A percentile compares a stretch with the other conserved stretches of the same genome.
Evolutionary conservation across 1,140 invertebrate genomes (phyloP).

Genomic region (Lineus longissimus): DNA sequence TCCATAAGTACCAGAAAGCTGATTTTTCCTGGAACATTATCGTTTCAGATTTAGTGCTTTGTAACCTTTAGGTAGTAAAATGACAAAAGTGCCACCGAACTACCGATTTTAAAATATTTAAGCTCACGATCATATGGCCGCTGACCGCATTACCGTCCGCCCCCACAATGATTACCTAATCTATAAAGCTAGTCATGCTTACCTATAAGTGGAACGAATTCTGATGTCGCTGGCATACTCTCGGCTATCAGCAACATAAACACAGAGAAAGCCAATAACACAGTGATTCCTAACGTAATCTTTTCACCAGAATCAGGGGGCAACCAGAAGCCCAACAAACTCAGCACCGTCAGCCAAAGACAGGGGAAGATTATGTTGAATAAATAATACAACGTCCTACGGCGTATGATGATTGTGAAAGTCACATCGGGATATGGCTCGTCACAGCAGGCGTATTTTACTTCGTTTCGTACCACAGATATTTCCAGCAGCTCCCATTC

Average conservation of each 20-base stretch:
- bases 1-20: too few relatives aligned
- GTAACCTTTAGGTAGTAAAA: too few relatives aligned
- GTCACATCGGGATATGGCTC: conserved; percentile 62
- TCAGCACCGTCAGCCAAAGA: conserved; percentile 61
- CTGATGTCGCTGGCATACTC: conserved; percentile 63
- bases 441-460: conserved; percentile 56
- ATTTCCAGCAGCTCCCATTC: conserved; percentile 62
- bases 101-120: too few relatives aligned
- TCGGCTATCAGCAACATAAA: conserved; percentile 64
- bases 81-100: too few relatives aligned
- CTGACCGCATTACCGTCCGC: too few relatives aligned
- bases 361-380: conserved; percentile 64
- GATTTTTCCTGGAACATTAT: too few relatives aligned
- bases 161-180: too few relatives aligned
- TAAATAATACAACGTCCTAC: conserved; percentile 87
- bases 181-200: conserved; percentile 21
- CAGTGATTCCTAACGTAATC: conserved; percentile 64
- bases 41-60: too few relatives aligned
- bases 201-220: conserved; percentile 62
- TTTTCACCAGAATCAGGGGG: conserved; percentile 64
- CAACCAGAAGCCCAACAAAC: conserved; percentile 61
- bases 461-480: conserved; percentile 53
- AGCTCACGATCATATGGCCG: too few relatives aligned
- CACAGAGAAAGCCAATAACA: conserved; percentile 62
- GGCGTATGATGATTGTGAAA: conserved; percentile 75